These are phyloP conservation scores for Solenopsis fugax DNA, from an alignment of 1,140 invertebrate species.

Conservation along the genomic window DNA sequence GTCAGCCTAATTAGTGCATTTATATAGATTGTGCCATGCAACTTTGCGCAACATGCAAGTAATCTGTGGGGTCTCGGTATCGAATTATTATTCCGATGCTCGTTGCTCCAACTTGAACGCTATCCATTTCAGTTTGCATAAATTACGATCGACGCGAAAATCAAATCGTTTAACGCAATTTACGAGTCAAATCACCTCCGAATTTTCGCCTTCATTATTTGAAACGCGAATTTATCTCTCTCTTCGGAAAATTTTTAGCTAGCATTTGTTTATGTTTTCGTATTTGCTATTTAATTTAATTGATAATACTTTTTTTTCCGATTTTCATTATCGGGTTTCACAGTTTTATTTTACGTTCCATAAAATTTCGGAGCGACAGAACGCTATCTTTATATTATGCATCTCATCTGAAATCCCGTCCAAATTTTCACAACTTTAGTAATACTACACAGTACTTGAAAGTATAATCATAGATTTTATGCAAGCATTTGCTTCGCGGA, in stretches of 20 bases:
- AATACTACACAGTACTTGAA: not conserved
- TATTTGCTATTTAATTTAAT: not conserved
- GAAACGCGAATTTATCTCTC: not conserved
- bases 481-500: slow-evolving; percentile 35
- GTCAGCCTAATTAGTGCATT: slow-evolving; percentile 45
- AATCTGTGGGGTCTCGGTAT: slow-evolving; percentile 1
- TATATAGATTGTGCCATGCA: slow-evolving; percentile 25
- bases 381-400: not conserved
- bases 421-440: slow-evolving; percentile 28
- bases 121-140: not conserved
- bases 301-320: not conserved
- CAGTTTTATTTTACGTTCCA: not conserved
- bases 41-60: slow-evolving; percentile 4
- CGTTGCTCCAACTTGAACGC: not conserved
- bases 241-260: not conserved
- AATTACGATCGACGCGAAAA: not conserved
- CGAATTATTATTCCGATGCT: not conserved
- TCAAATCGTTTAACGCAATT: not conserved
- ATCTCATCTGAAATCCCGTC: not conserved
- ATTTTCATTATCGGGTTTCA: not conserved
- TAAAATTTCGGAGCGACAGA: not conserved
- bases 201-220: not conserved
- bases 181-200: not conserved
- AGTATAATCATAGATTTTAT: slow-evolving; percentile 51
- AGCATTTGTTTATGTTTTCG: not conserved